A percentile compares a stretch with the other conserved stretches of the same genome.
Evolutionary conservation across 2,888 invertebrate species (phyloP).

Genomic region (Nomada goodeniana): DNA sequence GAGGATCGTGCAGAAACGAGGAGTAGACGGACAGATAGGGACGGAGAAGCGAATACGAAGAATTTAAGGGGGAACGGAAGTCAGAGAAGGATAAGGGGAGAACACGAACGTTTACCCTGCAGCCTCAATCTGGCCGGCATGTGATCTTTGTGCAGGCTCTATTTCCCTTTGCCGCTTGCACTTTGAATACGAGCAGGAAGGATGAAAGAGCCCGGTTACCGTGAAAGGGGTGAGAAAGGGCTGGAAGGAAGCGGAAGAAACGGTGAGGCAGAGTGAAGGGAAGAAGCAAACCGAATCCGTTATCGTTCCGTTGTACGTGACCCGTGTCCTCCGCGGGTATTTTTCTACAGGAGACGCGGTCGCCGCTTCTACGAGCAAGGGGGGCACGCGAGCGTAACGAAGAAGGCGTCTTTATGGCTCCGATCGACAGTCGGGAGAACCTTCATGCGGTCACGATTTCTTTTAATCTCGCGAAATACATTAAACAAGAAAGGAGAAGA

Average conservation of each 20-base stretch:
- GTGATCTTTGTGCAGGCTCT: constrained; percentile 75
- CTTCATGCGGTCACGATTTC: constrained; percentile 44
- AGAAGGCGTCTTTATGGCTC: constrained; percentile 46
- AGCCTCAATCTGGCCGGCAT: constrained; percentile 79
- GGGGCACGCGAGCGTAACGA: constrained; percentile 47
- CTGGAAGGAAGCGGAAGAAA: neutral
- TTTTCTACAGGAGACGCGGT: constrained; percentile 70
- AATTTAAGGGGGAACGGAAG: constrained; percentile 46
- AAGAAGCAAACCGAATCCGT: constrained; percentile 69
- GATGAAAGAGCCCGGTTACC: constrained; percentile 45
- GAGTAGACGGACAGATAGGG: neutral
- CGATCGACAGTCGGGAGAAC: constrained; percentile 49
- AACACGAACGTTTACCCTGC: constrained; percentile 78
- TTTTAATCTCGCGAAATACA: constrained; percentile 26
- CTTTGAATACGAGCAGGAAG: constrained; percentile 73
- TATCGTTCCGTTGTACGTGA: constrained; percentile 80
- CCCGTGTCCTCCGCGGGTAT: constrained; percentile 69
- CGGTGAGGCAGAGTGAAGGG: neutral
- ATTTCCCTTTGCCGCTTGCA: constrained; percentile 68
- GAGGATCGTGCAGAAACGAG: constrained; percentile 10
- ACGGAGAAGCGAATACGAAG: constrained; percentile 22
- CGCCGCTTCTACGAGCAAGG: constrained; percentile 45
- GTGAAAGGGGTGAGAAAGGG: constrained; percentile 19
- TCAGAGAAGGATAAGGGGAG: constrained; percentile 58
- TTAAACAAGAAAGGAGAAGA: constrained; percentile 1